phyloP scores from a whole-genome alignment of 2,113 vertebrate genomes.

The Nannospalax galili region DNA sequence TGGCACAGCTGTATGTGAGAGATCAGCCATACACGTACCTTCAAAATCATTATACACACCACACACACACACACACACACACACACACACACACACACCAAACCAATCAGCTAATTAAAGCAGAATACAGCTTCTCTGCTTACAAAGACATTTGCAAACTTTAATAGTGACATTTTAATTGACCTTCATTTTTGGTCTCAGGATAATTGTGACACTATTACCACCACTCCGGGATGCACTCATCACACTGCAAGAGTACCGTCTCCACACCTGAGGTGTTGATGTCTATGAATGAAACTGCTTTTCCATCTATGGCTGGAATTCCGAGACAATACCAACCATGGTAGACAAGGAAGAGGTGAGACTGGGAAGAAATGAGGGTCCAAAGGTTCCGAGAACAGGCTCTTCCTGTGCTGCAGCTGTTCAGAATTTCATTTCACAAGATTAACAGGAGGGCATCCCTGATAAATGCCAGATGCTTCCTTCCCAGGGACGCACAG shows the following conservation, averaged over 20 bases:
- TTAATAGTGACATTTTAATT: background rate
- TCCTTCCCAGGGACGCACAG: background rate
- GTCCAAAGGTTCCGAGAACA: background rate
- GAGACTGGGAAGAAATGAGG: background rate
- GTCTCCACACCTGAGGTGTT: background rate
- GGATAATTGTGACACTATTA: background rate
- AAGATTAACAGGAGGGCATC: background rate
- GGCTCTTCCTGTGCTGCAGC: background rate
- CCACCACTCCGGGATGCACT: background rate
- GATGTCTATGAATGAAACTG: background rate
- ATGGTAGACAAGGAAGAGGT: fast-evolving
- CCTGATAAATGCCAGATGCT: background rate
- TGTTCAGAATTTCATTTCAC: background rate
- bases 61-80: too few species aligned
- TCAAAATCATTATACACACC: background rate
- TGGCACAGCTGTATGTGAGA: background rate
- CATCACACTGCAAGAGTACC: background rate
- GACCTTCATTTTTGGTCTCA: background rate
- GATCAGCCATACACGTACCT: fast-evolving
- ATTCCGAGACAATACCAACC: background rate
- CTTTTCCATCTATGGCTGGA: background rate
- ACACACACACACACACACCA: background rate
- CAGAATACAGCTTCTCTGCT: background rate
- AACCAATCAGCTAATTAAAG: background rate
- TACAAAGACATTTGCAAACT: background rate